Percentiles rank a stretch among this genome's conserved stretches.
phyloP scores from a whole-genome alignment of 2,113 vertebrate genomes.

The Lamprotornis superbus region DNA sequence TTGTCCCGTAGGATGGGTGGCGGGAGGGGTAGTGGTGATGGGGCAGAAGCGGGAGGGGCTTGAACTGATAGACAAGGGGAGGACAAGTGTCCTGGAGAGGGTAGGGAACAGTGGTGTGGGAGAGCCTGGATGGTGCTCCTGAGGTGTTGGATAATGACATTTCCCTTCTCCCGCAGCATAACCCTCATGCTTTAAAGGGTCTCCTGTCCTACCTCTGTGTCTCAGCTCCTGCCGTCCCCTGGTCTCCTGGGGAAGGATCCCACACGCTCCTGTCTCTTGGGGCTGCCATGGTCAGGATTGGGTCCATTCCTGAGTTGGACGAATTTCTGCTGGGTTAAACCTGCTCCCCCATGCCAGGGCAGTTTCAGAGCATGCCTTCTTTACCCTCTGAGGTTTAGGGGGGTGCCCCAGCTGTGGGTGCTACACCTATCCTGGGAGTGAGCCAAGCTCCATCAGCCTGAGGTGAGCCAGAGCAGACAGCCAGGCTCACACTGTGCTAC shows the following conservation, averaged over 20 bases:
- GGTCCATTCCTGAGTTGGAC: background rate
- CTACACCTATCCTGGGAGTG: accelerated
- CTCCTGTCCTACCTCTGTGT: background rate
- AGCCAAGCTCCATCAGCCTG: accelerated
- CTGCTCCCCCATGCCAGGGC: background rate
- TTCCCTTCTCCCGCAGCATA: background rate
- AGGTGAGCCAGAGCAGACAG: background rate
- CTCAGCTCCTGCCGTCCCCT: background rate
- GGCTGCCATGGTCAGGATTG: background rate
- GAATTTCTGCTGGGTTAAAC: background rate
- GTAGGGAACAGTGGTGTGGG: too few species aligned
- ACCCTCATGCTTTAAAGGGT: background rate
- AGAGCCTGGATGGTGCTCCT: background rate
- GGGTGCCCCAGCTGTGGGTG: background rate
- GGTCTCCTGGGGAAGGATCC: background rate
- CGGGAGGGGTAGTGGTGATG: background rate
- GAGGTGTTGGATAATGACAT: background rate
- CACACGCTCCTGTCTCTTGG: background rate
- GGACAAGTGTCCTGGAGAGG: background rate
- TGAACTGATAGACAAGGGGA: background rate
- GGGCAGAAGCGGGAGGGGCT: background rate
- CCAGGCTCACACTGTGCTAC: background rate
- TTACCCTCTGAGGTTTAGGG: too few species aligned
- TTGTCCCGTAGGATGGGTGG: background rate
- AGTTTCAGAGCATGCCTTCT: background rate